Evolutionary conservation across 1,140 invertebrate species (phyloP), one percentile per base, ranked within the genome.

Genomic region (Homarus americanus): DNA sequence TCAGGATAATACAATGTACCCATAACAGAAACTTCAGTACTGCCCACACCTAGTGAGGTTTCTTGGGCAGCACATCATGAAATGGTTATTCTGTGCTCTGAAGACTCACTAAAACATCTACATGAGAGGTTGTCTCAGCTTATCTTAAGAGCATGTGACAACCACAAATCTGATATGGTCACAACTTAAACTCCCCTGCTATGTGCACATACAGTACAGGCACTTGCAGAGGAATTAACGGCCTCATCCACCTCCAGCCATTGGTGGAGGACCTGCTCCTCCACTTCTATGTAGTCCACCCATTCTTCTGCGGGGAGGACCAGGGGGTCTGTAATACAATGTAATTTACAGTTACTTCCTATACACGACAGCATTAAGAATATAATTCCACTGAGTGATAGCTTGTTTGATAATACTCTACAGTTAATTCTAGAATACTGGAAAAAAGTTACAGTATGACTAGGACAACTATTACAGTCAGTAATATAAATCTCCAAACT

Each of bases 231-330:
- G 82, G 82, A 41, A 36, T 83, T 88, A 88, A 28, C 86, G 86
- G 38, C 91, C 91, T 92, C 91, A 92, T 92, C 91, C 91, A 32
- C 91, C 91, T 28, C 91, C 90, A 40, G 78, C n/a, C 80, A 91
- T 87, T 28, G 91, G 91, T 69, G 85, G 85, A 17, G 79, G 66
- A 53, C 41, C 78, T 20, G 79, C 44, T 40, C 79, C 85, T 15
- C 79, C 91, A 40, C 12, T 28, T 15, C 86, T n/a, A n/a, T 76
- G 78, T 44, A 92, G 28, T 32, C 91, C 49, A n/a, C 91, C 91
- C 36, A 92, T 44, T 40, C 91, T 87, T 24, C 91, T 53, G 0
- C 32, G 66, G 20, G 91, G 85, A 53, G 85, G 85, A 40, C 91
- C 91, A 75, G 91, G 91, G 1, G 91, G 91, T 53, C 76, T 88